Evolutionary conservation across 2,797 vertebrate species (phyloP).

Genomic region (Phylloscopus collybita): DNA sequence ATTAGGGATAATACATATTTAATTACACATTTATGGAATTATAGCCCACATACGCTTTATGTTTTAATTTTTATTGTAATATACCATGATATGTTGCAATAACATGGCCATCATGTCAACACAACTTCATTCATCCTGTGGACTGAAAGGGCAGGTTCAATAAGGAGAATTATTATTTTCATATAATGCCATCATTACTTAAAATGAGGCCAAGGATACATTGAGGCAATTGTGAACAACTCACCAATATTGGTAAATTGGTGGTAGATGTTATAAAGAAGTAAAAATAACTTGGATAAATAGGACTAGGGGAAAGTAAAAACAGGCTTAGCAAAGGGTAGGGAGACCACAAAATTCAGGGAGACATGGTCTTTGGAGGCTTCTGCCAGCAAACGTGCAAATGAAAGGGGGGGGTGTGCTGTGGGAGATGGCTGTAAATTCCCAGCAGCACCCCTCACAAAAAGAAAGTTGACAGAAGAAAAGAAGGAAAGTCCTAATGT

Average conservation of each 20-base stretch:
- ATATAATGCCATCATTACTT: background rate
- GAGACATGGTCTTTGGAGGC: rapidly evolving
- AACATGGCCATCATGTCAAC: background rate
- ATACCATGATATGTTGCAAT: background rate
- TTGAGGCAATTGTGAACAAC: background rate
- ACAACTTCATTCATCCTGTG: background rate
- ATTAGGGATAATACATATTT: background rate
- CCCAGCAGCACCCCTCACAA: background rate
- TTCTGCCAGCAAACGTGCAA: rapidly evolving
- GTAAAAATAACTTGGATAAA: background rate
- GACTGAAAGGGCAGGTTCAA: background rate
- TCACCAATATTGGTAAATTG: background rate
- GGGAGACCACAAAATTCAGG: background rate
- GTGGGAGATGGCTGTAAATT: background rate
- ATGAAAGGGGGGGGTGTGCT: rapidly evolving
- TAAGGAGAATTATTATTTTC: background rate
- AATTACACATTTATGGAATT: background rate
- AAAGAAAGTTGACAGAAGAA: background rate
- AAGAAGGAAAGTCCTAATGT: background rate
- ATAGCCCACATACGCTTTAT: background rate
- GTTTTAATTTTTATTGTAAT: background rate
- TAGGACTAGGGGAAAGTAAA: background rate
- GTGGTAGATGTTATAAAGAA: background rate
- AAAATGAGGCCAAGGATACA: background rate
- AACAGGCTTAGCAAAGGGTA: background rate